phyloP scores from a whole-genome alignment of 2,888 invertebrate genomes.

The Argynnis bischoffii region DNA sequence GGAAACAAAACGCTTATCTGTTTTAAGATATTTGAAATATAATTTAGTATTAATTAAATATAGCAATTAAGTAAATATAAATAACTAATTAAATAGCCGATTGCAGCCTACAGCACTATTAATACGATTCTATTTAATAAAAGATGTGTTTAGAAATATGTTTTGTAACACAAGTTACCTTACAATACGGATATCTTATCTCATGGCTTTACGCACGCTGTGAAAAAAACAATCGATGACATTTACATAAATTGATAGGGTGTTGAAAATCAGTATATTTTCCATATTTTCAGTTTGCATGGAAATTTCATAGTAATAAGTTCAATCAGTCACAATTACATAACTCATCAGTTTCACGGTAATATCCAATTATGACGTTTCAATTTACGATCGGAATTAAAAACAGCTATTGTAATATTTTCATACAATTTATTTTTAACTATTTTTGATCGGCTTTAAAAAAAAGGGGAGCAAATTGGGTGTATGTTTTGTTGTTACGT shows the following conservation, averaged over 20 bases:
- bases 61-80: too few relatives aligned
- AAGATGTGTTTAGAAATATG: too few relatives aligned
- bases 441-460: neutral
- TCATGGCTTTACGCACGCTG: neutral
- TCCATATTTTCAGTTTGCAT: constrained; percentile 14
- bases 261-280: constrained; percentile 17
- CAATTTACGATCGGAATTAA: constrained; percentile 21
- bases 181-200: too few relatives aligned
- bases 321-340: constrained; percentile 36
- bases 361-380: constrained; percentile 31
- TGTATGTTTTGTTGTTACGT: neutral
- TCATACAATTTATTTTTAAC: neutral
- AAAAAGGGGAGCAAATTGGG: neutral
- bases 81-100: too few relatives aligned
- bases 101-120: too few relatives aligned
- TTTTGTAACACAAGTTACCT: too few relatives aligned
- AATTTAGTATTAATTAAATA: too few relatives aligned
- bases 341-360: constrained; percentile 32
- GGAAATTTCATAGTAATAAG: constrained; percentile 26
- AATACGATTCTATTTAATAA: too few relatives aligned
- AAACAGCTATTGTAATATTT: constrained; percentile 10
- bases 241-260: constrained; percentile 15
- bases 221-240: neutral
- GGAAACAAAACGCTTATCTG: too few relatives aligned
- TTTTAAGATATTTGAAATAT: too few relatives aligned